Conservation (phyloP, 2,888 invertebrate species). For the Bellardia bayeri region DNA sequence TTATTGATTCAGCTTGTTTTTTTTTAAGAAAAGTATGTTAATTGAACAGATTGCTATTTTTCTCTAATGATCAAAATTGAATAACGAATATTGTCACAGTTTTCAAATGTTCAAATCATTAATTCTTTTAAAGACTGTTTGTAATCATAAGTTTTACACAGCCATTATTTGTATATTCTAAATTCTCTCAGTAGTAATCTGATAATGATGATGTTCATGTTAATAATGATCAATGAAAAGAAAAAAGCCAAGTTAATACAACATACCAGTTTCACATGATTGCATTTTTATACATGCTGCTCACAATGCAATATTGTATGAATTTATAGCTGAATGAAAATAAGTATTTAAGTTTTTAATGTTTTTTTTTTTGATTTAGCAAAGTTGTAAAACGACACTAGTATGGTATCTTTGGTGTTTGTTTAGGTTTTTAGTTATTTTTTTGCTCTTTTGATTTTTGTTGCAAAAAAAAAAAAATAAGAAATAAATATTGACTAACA, state of each 20-base stretch:
- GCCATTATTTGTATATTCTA: constrained; percentile 21
- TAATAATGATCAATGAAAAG: constrained; percentile 64
- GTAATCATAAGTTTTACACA: neutral
- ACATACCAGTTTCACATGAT: constrained; percentile 71
- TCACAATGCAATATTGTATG: constrained; percentile 27
- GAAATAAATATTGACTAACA: constrained; percentile 48
- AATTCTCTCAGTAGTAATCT: constrained; percentile 45
- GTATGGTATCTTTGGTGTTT: constrained; percentile 69
- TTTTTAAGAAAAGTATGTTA: constrained; percentile 6
- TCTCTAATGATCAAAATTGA: neutral
- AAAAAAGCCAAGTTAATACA: constrained; percentile 15
- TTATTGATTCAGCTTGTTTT: neutral
- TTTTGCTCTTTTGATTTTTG: constrained; percentile 44
- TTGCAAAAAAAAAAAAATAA: constrained; percentile 36
- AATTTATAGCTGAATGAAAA: constrained; percentile 35
- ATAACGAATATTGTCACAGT: neutral
- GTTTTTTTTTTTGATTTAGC: constrained; percentile 48
- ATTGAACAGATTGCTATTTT: neutral
- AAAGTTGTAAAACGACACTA: constrained; percentile 69
- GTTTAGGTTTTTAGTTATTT: constrained; percentile 20
- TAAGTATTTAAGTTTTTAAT: constrained; percentile 38
- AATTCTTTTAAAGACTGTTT: constrained; percentile 16
- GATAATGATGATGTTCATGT: constrained; percentile 53
- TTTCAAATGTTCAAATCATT: neutral
- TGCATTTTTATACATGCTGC: constrained; percentile 52